phyloP scores from a whole-genome alignment of 2,113 vertebrate species.

The Ceuthmochares aereus region DNA sequence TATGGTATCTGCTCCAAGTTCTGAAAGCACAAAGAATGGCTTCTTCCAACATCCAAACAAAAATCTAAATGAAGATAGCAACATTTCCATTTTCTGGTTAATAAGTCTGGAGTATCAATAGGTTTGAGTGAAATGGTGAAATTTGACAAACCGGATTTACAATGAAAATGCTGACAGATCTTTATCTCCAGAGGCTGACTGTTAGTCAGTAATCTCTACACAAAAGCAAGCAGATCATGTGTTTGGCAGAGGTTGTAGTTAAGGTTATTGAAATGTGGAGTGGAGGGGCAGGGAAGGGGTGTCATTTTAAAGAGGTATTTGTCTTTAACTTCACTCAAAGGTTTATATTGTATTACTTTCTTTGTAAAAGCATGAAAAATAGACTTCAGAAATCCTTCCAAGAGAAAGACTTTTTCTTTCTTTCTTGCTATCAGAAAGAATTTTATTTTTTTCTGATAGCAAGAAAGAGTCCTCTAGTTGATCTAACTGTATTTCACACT shows the following conservation, averaged over 20 bases:
- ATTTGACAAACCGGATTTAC: slow-evolving; percentile 28
- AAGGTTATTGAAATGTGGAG: neutral
- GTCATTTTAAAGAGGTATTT: neutral
- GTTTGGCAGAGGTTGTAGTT: neutral
- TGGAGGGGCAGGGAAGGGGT: neutral
- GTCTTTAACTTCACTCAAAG: neutral
- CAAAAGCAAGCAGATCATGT: slow-evolving; percentile 25
- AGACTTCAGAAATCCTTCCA: neutral
- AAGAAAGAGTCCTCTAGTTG: neutral
- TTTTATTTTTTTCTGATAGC: fast-evolving
- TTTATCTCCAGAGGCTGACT: neutral
- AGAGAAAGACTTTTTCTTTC: neutral
- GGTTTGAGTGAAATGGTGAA: neutral
- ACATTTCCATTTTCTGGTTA: neutral
- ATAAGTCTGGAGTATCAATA: neutral
- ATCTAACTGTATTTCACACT: neutral
- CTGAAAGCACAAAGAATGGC: neutral
- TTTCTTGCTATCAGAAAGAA: neutral
- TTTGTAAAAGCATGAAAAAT: neutral
- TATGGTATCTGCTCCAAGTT: neutral
- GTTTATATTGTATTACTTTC: neutral
- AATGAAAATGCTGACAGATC: slow-evolving; percentile 43
- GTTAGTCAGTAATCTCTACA: slow-evolving; percentile 7
- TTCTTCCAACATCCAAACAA: neutral
- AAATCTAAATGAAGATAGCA: neutral